phyloP scores from a whole-genome alignment of 2,113 vertebrate species.

The Hemiprocne comata region DNA sequence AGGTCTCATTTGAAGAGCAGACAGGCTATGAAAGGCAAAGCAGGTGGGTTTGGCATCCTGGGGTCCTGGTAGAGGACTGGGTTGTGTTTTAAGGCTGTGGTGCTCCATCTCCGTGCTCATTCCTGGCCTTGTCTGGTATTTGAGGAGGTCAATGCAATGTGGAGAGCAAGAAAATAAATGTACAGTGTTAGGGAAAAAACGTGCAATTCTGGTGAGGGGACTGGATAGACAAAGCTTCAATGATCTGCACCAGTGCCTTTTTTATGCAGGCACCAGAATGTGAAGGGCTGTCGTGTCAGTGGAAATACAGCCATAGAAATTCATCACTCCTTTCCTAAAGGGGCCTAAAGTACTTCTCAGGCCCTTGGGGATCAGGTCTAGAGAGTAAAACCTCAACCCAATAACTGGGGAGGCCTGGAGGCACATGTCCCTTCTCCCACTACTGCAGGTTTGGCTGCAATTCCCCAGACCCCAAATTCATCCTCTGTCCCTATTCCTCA shows the following conservation, averaged over 20 bases:
- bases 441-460: background rate
- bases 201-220: background rate
- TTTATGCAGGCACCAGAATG: background rate
- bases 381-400: background rate
- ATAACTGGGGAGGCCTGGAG: background rate
- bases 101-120: background rate
- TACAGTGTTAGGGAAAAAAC: too few relatives aligned
- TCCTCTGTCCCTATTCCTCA: background rate
- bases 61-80: background rate
- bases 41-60: fast-evolving
- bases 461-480: background rate
- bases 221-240: background rate
- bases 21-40: background rate
- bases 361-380: background rate
- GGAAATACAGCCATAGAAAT: background rate
- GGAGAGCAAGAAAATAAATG: background rate
- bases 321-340: background rate
- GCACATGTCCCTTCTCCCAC: too few relatives aligned
- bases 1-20: background rate
- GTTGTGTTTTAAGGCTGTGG: background rate
- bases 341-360: background rate
- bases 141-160: background rate
- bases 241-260: background rate
- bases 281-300: background rate
- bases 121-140: background rate